These are phyloP conservation scores for Drosophila persimilis DNA, from an alignment of 1,140 invertebrate genomes.

Conservation along the genomic window DNA sequence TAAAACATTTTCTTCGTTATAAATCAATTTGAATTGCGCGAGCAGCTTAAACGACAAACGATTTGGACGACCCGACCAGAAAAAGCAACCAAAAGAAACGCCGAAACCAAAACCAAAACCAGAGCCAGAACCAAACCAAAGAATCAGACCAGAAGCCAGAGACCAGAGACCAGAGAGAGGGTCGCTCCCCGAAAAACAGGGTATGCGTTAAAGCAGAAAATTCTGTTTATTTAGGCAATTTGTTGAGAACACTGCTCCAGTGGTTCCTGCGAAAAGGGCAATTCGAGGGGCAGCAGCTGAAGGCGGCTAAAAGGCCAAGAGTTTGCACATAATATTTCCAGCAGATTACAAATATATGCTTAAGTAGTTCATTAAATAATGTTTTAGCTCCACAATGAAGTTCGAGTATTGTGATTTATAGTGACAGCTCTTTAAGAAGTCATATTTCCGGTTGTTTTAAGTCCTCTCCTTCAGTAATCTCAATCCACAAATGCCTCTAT, in stretches of 20 bases:
- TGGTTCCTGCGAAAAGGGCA: not conserved
- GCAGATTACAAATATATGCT: too few species aligned
- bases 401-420: too few species aligned
- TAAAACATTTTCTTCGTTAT: constrained; percentile 52
- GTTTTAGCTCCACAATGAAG: too few species aligned
- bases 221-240: constrained; percentile 59
- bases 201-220: constrained; percentile 47
- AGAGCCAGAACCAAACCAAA: constrained; percentile 7
- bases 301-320: too few species aligned
- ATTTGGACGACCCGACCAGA: constrained; percentile 24
- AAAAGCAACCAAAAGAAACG: constrained; percentile 1
- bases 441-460: too few species aligned
- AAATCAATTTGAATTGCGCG: constrained; percentile 71
- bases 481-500: too few species aligned
- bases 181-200: constrained; percentile 1
- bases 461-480: too few species aligned
- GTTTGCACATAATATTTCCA: too few species aligned
- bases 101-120: constrained; percentile 6
- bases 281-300: not conserved
- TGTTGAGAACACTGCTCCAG: constrained; percentile 2
- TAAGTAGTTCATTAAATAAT: too few species aligned
- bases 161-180: not conserved
- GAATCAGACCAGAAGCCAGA: constrained; percentile 16
- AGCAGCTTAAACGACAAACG: constrained; percentile 58
- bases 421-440: too few species aligned